Evolutionary conservation across 1,140 invertebrate genomes (phyloP).

Genomic region (Ceratosolen solmsi): DNA sequence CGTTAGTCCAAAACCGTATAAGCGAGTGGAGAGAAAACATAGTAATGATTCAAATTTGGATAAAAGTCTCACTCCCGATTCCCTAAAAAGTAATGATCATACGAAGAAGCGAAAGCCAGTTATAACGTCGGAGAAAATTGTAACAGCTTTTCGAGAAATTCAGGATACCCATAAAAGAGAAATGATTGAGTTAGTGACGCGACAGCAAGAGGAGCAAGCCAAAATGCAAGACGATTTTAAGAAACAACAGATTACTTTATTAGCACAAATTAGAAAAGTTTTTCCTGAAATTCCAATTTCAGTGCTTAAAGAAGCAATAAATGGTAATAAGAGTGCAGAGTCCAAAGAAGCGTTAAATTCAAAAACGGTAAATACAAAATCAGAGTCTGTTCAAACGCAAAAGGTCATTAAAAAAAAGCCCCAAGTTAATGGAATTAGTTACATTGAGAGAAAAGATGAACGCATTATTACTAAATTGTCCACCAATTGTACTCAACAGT

Average conservation of each 20-base stretch:
- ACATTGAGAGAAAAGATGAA: slow-evolving; percentile 16
- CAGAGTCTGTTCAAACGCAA: background rate
- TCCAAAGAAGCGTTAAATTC: slow-evolving; percentile 19
- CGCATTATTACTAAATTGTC: slow-evolving; percentile 2
- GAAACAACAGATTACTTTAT: slow-evolving; percentile 75
- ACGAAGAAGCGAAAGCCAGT: slow-evolving; percentile 54
- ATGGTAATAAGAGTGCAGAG: slow-evolving; percentile 36
- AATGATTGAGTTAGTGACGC: slow-evolving; percentile 75
- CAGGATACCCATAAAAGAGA: slow-evolving; percentile 77
- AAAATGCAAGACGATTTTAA: slow-evolving; percentile 77
- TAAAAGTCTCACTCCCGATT: slow-evolving; percentile 49
- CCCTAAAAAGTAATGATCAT: slow-evolving; percentile 33
- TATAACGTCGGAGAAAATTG: slow-evolving; percentile 65
- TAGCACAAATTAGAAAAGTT: slow-evolving; percentile 75
- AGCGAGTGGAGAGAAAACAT: slow-evolving; percentile 36
- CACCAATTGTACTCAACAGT: slow-evolving; percentile 12
- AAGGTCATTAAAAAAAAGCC: background rate
- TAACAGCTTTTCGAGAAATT: slow-evolving; percentile 73
- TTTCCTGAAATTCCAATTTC: slow-evolving; percentile 61
- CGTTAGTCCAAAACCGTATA: slow-evolving; percentile 26
- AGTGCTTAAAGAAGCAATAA: slow-evolving; percentile 53
- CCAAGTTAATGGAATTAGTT: slow-evolving; percentile 35
- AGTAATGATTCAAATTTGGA: slow-evolving; percentile 68
- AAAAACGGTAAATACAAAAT: background rate
- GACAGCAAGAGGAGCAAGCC: slow-evolving; percentile 76